Evolutionary conservation across 2,113 vertebrate species (phyloP).

Genomic region (Phylloscopus whistleri): DNA sequence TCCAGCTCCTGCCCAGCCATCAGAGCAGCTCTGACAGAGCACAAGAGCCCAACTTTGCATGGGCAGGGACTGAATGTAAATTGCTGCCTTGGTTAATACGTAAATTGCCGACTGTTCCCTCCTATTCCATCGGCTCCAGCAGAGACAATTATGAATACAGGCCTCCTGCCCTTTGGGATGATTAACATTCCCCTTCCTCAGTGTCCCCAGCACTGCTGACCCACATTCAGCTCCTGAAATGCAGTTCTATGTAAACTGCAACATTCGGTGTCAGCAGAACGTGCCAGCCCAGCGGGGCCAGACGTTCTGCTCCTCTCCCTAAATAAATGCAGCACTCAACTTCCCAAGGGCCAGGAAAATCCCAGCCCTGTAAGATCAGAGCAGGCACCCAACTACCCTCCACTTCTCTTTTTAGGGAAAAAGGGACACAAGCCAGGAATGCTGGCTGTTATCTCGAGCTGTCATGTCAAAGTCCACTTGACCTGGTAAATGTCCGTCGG

Average conservation of each 20-base stretch:
- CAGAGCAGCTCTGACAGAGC: background rate
- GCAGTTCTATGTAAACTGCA: background rate
- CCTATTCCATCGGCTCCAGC: background rate
- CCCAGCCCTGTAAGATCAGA: rapidly evolving
- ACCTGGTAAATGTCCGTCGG: background rate
- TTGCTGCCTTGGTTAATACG: background rate
- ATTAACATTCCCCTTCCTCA: background rate
- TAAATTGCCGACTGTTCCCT: slow-evolving; percentile 28
- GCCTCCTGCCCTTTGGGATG: slow-evolving; percentile 12
- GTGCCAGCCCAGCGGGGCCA: background rate
- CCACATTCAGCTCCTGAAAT: background rate
- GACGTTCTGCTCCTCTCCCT: background rate
- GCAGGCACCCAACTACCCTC: background rate
- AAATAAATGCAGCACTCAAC: rapidly evolving
- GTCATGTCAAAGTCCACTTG: background rate
- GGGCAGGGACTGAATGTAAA: slow-evolving; percentile 33
- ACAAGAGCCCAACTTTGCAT: background rate
- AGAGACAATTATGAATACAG: background rate
- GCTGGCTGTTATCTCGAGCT: background rate
- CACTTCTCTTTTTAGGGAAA: background rate
- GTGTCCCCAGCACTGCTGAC: slow-evolving; percentile 24
- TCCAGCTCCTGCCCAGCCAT: background rate
- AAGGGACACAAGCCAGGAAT: background rate
- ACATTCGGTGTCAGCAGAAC: background rate
- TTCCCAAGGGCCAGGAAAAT: background rate